Evolutionary conservation across 2,113 vertebrate species (phyloP).

Genomic region (Speoplatyrhinus poulsoni): DNA sequence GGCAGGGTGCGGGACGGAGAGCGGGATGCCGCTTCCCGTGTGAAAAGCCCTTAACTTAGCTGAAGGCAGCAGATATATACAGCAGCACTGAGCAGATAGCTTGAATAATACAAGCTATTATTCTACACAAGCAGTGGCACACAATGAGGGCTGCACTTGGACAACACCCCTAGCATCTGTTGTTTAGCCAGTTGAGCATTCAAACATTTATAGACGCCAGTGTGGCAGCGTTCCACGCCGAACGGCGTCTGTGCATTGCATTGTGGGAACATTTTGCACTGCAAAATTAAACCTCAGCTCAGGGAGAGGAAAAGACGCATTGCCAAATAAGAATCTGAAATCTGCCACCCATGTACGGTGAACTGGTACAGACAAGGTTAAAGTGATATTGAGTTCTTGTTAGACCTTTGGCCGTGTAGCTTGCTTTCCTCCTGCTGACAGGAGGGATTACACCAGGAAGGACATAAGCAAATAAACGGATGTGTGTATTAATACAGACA

Average conservation of each 20-base stretch:
- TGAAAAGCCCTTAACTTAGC: no score
- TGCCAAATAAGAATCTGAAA: background rate
- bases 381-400: background rate
- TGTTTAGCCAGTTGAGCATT: conserved; percentile 14
- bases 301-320: background rate
- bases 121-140: background rate
- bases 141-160: background rate
- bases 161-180: background rate
- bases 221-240: no score
- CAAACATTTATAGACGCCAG: background rate
- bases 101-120: background rate
- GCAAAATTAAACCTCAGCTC: background rate
- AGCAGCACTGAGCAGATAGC: no score
- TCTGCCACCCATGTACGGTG: background rate
- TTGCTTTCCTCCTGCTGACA: background rate
- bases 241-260: background rate
- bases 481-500: no score
- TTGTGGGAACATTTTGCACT: background rate
- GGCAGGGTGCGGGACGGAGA: no score
- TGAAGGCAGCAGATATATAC: no score
- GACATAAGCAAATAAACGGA: background rate
- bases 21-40: no score
- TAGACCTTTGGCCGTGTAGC: background rate
- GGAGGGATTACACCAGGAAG: background rate
- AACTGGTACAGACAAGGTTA: background rate